Base-by-base conservation (phyloP, 2,797 vertebrate species). In the Sebastes umbrosus region DNA sequence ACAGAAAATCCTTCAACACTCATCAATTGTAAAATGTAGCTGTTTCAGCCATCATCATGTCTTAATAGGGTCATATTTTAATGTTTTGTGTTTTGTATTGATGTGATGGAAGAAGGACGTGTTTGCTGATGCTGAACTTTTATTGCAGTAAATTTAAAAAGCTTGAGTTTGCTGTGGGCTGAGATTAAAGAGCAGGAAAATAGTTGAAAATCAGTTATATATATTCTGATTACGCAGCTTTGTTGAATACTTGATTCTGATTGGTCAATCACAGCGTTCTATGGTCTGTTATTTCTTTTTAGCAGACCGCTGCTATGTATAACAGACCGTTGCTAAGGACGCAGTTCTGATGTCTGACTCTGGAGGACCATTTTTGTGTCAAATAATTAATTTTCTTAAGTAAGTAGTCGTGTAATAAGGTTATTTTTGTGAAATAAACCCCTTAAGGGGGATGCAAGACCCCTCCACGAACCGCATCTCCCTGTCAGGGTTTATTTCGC, bases 401-500 rank as follows among this genome's bases (percentile, higher is more conserved):
- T 2, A 50, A 20, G 46, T 50, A 50, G 2, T 50, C 2, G 8
- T 50, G 46, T 50, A 50, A 50, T 20, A 50, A 46, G 43, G 1
- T 50, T 0, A 46, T 18, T 46, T 18, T 18, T 4, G 43, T 46
- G 43, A 46, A 46, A 46, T 8, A 46, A 43, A 43, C 14, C 14
- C 39, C 14, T 16, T 16, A 0, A 43, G 39, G 39, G 13, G 0
- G 14, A 39, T 16, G 39, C 39, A 16, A 43, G 14, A 43, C 14
- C 39, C 39, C 39, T 43, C 39, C 14, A 0, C 6, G 0, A 46
- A 46, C 39, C 6, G 3, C 43, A 43, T 43, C 39, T 43, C 39
- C 39, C 39, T 43, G 39, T 43, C 39, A 43, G 39, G 39, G 39
- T 43, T 16, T 43, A 43, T 43, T 43, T 43, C 6, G 14, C 39